Percentiles rank a stretch among this genome's conserved stretches.
Evolutionary conservation across 2,113 vertebrate species (phyloP).

Genomic region (Tragelaphus buxtoni): DNA sequence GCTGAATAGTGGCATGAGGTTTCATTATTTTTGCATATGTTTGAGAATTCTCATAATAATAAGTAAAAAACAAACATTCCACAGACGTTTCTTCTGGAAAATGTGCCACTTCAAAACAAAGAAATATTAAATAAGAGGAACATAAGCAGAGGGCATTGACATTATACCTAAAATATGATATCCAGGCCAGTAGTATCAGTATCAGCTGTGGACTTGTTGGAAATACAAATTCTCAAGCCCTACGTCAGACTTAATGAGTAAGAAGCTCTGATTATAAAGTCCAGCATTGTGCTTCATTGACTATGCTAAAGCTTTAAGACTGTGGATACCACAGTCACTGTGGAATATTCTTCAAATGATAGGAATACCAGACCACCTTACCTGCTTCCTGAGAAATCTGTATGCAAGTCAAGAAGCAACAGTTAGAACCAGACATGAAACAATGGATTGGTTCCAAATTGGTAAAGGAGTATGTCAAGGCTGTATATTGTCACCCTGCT

Average conservation of each 20-base stretch:
- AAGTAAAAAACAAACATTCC: not conserved
- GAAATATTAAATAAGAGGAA: not conserved
- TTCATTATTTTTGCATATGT: not conserved
- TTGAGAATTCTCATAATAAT: slow-evolving; percentile 7
- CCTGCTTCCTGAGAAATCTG: not conserved
- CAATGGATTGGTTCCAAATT: not conserved
- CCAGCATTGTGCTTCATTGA: not conserved
- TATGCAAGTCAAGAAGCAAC: not conserved
- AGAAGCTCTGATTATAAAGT: not conserved
- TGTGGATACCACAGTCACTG: not conserved
- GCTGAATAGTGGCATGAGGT: not conserved
- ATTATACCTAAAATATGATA: not conserved
- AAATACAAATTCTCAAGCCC: not conserved
- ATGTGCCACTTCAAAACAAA: not conserved
- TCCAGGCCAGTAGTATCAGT: not conserved
- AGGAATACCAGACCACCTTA: not conserved
- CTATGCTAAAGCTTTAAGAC: not conserved
- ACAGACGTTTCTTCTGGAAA: not conserved
- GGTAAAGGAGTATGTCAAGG: not conserved
- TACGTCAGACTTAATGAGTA: not conserved
- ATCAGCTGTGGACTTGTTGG: not conserved
- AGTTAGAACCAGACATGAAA: not conserved
- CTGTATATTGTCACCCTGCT: not conserved
- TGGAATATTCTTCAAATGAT: not conserved
- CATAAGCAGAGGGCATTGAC: not conserved